Conservation (phyloP, 2,888 invertebrate genomes). For the Noctuana brunneofusca region DNA sequence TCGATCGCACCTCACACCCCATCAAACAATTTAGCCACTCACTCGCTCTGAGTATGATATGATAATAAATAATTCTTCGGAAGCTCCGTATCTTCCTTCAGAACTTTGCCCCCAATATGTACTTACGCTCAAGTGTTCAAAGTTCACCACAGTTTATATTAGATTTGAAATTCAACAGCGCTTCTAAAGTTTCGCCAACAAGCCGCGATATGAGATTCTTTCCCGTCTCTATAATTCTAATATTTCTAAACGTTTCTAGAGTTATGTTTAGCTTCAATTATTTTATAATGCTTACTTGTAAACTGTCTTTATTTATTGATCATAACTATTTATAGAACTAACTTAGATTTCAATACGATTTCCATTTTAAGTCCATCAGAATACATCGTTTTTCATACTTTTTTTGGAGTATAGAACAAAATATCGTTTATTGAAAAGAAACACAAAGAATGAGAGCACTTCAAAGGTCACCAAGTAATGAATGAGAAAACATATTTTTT, state of each 20-base stretch:
- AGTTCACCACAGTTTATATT: slow-evolving; percentile 61
- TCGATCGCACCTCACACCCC: slow-evolving; percentile 36
- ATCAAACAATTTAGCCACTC: slow-evolving; percentile 57
- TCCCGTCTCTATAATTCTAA: slow-evolving; percentile 36
- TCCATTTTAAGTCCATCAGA: no score
- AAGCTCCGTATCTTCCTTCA: slow-evolving; percentile 31
- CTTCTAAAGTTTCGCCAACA: slow-evolving; percentile 53
- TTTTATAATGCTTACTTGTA: not conserved
- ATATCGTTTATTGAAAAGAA: not conserved
- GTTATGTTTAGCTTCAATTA: not conserved
- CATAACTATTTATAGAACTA: no score
- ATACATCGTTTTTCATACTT: no score
- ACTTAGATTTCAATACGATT: no score
- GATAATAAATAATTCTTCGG: slow-evolving; percentile 52
- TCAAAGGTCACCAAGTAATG: not conserved
- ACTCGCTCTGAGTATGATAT: slow-evolving; percentile 40
- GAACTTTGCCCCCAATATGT: slow-evolving; percentile 49
- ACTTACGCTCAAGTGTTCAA: slow-evolving; percentile 46
- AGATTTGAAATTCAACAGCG: slow-evolving; percentile 60
- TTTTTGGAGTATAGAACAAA: no score
- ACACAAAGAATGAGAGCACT: not conserved
- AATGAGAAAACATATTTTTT: not conserved
- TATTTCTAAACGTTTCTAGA: not conserved
- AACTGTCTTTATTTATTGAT: not conserved
- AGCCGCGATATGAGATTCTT: slow-evolving; percentile 53